Percentiles rank a stretch among this genome's conserved stretches.
phyloP scores from a whole-genome alignment of 2,797 vertebrate genomes.

The Sparus aurata region DNA sequence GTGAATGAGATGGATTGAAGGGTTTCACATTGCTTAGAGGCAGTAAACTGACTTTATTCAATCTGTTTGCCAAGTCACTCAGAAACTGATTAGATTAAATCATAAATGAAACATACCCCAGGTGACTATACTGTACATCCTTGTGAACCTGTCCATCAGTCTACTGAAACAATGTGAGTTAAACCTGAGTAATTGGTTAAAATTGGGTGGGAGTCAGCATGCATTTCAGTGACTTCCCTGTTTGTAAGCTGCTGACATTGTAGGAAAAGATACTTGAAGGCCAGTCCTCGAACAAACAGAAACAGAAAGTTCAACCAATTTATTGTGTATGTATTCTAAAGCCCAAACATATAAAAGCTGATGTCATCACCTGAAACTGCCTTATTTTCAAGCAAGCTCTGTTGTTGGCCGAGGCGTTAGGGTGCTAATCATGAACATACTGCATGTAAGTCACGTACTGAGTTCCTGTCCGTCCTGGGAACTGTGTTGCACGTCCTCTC shows the following conservation, averaged over 20 bases:
- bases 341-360: neutral
- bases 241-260: neutral
- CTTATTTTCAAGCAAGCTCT: neutral
- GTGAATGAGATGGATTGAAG: too few species aligned
- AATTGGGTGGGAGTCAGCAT: neutral
- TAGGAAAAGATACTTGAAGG: neutral
- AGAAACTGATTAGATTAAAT: neutral
- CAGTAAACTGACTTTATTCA: too few species aligned
- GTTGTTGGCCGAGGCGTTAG: too few species aligned
- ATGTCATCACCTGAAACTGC: neutral
- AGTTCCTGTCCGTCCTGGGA: neutral
- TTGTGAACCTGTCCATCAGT: neutral
- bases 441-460: neutral
- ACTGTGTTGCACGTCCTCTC: neutral
- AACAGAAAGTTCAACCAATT: neutral
- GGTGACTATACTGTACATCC: neutral
- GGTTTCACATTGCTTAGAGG: too few species aligned
- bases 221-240: neutral
- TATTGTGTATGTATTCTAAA: constrained; percentile 2
- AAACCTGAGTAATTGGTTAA: neutral
- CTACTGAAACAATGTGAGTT: neutral
- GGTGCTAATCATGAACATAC: neutral
- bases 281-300: neutral
- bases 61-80: neutral
- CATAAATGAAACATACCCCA: neutral